Evolutionary conservation across 2,888 invertebrate genomes (phyloP), one percentile per base, ranked within the genome.

Genomic region (Catocala fraxini): DNA sequence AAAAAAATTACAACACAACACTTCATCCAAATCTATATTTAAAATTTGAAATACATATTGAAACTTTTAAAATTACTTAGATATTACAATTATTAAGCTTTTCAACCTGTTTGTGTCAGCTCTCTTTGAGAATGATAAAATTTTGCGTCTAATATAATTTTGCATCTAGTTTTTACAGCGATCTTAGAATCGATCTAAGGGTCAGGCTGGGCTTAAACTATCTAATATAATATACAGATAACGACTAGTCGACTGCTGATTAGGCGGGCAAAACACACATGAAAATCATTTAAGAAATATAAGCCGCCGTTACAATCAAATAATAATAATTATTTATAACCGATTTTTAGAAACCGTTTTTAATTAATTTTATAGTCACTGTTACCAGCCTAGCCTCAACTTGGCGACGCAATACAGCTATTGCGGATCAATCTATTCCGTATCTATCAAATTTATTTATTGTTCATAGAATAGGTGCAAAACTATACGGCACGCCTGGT

Each of bases 61-160:
- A 59, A 59, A 57, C 34, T 34, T 67, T 76, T 33, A 67, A 59
- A 65, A 45, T 33, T 45, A 49, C 59, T 64, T 76, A 70, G 33
- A 59, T 59, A 64, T 59, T 66, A 70, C 43, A 62, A 59, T 12
- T 34, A 46, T 55, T 67, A 70, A 65, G 71, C 71, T 59, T 59
- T 55, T 56, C 43, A 68, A 71, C 64, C 65, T 71, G 77, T 63
- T 49, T 58, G 58, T 60, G 60, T 15, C 41, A 55, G 56, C 67
- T 79, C 69, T 74, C 77, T 77, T 79, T 64, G 48, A 79, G 77
- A 79, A 77, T 75, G 75, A 56, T 68, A 64, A 62, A 51, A 49
- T 51, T 68, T 69, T 51, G 56, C 51, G 15, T 51, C 59, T 75
- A 59, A 35, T 63, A 62, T 57, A 57, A 46, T 9, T 60, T 51